phyloP scores from a whole-genome alignment of 2,888 invertebrate genomes.

The Adineta ricciae region DNA sequence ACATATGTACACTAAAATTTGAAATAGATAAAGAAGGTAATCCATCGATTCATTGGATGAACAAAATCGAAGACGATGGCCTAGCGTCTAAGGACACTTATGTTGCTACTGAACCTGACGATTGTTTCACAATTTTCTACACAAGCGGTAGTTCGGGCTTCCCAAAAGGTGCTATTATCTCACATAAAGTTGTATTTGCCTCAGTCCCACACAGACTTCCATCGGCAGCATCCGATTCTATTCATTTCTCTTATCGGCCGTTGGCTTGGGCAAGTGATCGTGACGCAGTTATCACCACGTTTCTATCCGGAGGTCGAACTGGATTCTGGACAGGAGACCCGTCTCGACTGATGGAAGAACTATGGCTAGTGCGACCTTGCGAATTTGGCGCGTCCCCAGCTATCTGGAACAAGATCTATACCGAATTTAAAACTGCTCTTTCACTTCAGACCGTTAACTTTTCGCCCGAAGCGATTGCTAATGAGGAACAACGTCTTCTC shows the following conservation, averaged over 20 bases:
- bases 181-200: neutral
- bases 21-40: neutral
- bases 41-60: neutral
- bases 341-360: neutral
- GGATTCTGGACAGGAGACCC: neutral
- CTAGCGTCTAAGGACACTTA: neutral
- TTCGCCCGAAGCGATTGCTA: neutral
- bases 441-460: too few relatives aligned
- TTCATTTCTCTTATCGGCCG: neutral
- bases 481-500: neutral
- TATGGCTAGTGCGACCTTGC: neutral
- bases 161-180: neutral
- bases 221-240: neutral
- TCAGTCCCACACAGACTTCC: neutral
- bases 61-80: neutral
- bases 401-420: neutral
- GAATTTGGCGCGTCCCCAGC: neutral
- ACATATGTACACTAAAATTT: neutral
- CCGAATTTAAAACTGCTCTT: neutral
- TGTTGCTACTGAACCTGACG: neutral
- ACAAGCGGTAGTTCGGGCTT: neutral
- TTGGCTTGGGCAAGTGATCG: neutral
- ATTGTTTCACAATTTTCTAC: neutral
- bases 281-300: neutral
- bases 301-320: neutral